Evolutionary conservation across 2,797 vertebrate species (phyloP).

Genomic region (Alauda arvensis): DNA sequence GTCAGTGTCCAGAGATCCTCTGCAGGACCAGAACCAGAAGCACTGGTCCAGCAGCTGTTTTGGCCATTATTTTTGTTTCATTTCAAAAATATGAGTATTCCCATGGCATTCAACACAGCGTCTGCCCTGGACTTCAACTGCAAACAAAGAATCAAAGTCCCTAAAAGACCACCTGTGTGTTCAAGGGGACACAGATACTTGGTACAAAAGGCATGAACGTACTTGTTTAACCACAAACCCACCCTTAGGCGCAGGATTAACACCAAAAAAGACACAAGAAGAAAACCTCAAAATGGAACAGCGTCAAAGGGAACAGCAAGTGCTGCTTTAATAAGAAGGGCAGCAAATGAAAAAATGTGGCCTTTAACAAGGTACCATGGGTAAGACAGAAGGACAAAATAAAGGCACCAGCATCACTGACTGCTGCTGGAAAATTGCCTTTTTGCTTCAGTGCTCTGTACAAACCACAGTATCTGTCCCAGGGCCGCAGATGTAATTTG

Average conservation of each 20-base stretch:
- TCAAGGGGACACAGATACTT: not conserved
- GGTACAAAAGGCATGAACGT: not conserved
- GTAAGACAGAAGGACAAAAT: not conserved
- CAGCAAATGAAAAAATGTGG: not conserved
- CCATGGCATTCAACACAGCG: not conserved
- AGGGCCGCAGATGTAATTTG: not conserved
- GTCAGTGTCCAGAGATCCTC: not conserved
- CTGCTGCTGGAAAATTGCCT: not conserved
- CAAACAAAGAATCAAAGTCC: not conserved
- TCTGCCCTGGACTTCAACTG: not conserved
- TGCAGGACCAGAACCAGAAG: not conserved
- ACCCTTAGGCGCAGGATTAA: not conserved
- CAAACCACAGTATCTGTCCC: not conserved
- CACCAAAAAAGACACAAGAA: not conserved
- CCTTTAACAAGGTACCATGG: not conserved
- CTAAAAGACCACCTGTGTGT: not conserved
- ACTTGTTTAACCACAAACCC: not conserved
- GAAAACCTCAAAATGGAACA: fast-evolving
- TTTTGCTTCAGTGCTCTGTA: not conserved
- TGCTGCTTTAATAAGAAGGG: not conserved
- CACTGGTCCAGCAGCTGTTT: not conserved
- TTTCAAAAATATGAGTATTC: not conserved
- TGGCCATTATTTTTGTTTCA: not conserved
- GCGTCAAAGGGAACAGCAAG: not conserved
- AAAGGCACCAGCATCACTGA: not conserved